Conservation (phyloP, 2,888 invertebrate genomes). For the Cloeon dipterum region DNA sequence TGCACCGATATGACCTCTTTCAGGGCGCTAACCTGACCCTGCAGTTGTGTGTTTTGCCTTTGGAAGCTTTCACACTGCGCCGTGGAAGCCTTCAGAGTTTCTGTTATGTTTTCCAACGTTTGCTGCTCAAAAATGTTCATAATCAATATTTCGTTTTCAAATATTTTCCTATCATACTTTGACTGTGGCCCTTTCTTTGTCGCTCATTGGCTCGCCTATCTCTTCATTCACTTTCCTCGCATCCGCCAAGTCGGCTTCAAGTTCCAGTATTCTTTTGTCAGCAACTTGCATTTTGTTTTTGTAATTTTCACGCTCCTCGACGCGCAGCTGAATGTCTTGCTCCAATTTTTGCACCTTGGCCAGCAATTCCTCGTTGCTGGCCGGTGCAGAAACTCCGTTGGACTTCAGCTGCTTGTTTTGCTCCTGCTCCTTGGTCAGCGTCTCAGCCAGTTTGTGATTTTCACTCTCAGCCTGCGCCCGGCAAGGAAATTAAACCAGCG, state of each 20-base stretch:
- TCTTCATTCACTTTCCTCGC: neutral
- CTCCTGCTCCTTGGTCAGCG: neutral
- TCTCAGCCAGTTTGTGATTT: neutral
- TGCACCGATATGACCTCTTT: slow-evolving; percentile 65
- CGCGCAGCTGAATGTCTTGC: slow-evolving; percentile 19
- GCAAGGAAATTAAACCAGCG: too few relatives aligned
- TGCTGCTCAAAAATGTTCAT: neutral
- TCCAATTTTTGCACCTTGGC: neutral
- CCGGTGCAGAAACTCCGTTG: too few relatives aligned
- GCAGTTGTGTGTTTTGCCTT: slow-evolving; percentile 1
- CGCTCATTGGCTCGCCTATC: neutral
- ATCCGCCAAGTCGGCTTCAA: neutral
- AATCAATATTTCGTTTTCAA: neutral
- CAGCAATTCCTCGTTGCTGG: neutral
- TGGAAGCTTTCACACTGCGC: neutral
- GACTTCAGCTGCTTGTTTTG: too few relatives aligned
- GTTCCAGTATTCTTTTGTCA: slow-evolving; percentile 15
- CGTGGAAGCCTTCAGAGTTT: slow-evolving; percentile 1
- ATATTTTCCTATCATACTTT: neutral
- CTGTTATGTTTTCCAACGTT: neutral
- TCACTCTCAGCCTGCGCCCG: neutral
- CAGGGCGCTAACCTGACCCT: slow-evolving; percentile 40
- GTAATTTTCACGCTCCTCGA: slow-evolving; percentile 27
- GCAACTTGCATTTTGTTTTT: slow-evolving; percentile 20
- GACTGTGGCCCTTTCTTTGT: too few relatives aligned